These are phyloP conservation scores for Metacarcinus magister DNA, from an alignment of 2,888 invertebrate genomes.

Conservation along the genomic window DNA sequence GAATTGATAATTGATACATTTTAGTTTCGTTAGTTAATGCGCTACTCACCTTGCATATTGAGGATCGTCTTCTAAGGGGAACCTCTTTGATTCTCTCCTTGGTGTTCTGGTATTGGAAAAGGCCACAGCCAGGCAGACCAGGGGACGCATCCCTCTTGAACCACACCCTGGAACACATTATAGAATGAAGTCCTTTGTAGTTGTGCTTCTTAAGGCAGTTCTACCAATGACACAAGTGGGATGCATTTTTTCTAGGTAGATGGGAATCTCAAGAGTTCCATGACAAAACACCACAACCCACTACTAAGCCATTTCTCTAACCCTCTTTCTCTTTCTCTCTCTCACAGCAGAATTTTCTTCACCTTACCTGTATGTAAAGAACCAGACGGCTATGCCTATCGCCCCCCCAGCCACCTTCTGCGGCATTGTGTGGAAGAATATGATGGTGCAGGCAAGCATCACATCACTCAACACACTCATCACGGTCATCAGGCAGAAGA, in stretches of 20 bases:
- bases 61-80: conserved; percentile 82
- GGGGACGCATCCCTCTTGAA: conserved; percentile 85
- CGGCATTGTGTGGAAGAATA: conserved; percentile 98
- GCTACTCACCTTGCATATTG: conserved; percentile 83
- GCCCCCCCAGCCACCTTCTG: conserved; percentile 96
- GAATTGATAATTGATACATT: too few relatives aligned
- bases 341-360: not conserved
- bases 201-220: not conserved
- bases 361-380: conserved; percentile 90
- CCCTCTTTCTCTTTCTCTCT: not conserved
- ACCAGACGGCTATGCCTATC: conserved; percentile 95
- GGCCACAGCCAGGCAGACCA: conserved; percentile 90
- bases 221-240: not conserved
- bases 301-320: not conserved
- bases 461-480: conserved; percentile 96
- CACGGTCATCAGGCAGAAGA: conserved; percentile 91
- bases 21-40: too few relatives aligned
- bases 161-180: conserved; percentile 83
- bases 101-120: conserved; percentile 90
- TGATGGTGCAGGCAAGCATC: conserved; percentile 95
- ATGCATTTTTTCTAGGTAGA: too few relatives aligned
- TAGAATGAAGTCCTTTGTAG: conserved; percentile 82
- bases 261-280: too few relatives aligned
- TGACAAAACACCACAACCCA: too few relatives aligned
- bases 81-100: conserved; percentile 78